These are phyloP conservation scores for Parascotia fuliginaria DNA, from an alignment of 2,888 invertebrate species.

Conservation along the genomic window DNA sequence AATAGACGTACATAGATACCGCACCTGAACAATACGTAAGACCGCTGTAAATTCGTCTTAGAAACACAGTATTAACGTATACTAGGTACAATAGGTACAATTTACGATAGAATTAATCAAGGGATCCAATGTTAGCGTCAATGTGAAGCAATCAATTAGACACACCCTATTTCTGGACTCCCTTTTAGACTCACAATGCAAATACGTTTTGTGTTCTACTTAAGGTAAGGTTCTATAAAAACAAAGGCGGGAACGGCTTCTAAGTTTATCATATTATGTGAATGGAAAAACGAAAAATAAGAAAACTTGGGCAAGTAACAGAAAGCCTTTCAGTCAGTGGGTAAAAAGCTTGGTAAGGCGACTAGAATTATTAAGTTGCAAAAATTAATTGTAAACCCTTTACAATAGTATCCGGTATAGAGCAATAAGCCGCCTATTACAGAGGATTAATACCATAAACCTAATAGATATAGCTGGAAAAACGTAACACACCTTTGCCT, in stretches of 20 bases:
- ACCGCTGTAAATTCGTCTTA: constrained; percentile 35
- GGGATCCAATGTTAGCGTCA: constrained; percentile 52
- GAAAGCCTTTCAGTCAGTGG: too few relatives aligned
- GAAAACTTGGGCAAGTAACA: too few relatives aligned
- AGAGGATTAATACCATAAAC: too few relatives aligned
- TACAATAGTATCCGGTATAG: too few relatives aligned
- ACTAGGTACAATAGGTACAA: constrained; percentile 17
- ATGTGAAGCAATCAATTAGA: constrained; percentile 57
- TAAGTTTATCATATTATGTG: background rate
- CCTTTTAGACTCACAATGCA: constrained; percentile 11
- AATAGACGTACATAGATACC: too few relatives aligned
- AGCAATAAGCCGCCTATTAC: too few relatives aligned
- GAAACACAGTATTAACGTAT: constrained; percentile 18
- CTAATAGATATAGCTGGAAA: too few relatives aligned
- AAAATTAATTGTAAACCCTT: too few relatives aligned
- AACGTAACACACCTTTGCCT: too few relatives aligned
- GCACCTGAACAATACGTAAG: constrained; percentile 1
- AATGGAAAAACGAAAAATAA: too few relatives aligned
- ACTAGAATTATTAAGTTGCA: too few relatives aligned
- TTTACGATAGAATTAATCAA: constrained; percentile 52
- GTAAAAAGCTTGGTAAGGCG: too few relatives aligned
- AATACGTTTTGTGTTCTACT: constrained; percentile 24
- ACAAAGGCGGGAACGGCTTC: background rate
- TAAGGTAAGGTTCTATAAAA: background rate
- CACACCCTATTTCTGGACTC: constrained; percentile 29